Evolutionary conservation across 2,113 vertebrate species (phyloP), one percentile per base, ranked within the genome.

Genomic region (Columba livia): DNA sequence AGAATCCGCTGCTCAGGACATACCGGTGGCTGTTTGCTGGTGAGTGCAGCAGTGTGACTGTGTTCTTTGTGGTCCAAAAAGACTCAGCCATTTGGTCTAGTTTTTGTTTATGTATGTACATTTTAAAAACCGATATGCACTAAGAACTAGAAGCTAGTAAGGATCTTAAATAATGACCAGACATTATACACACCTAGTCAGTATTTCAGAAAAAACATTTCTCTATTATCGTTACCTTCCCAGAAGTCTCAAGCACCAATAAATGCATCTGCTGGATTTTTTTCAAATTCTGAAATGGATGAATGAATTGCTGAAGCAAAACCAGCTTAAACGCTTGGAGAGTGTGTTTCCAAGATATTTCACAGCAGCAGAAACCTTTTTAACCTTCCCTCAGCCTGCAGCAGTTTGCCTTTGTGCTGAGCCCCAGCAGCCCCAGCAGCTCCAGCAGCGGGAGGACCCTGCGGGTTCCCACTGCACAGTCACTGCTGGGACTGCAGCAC

Each of bases 331-430:
- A 44, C 42, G 16, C 42, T 96, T 65, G 62, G 25, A 61, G 88
- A 58, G 38, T 77, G 93, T 77, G 70, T 86, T 88, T 96, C 60
- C 1, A 6, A 90, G 85, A 34, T 85, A 53, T 15, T 71, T 79
- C 78, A 56, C 92, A 88, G 94, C 74, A 93, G 61, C 44, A 84
- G 72, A 83, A 93, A 44, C 25, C 29, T 15, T 74, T 96, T 71
- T 94, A 90, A 92, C 94, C 92, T 93, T 44, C 42, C 16, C 16
- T 96, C 90, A 90, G 50, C 66, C 31, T 69, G 2, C 11, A 12
- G 62, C 81, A 85, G 78, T 88, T 93, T 93, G 94, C 53, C 48
- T 96, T 95, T 96, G 40, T 89, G 61, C 87, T 95, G 79, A 47
- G 56, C 85, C 88, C 89, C 74, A 93, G 85, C 81, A n/a, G n/a